These are phyloP conservation scores for Bombus balteatus DNA, from an alignment of 1,140 invertebrate genomes.

Conservation along the genomic window DNA sequence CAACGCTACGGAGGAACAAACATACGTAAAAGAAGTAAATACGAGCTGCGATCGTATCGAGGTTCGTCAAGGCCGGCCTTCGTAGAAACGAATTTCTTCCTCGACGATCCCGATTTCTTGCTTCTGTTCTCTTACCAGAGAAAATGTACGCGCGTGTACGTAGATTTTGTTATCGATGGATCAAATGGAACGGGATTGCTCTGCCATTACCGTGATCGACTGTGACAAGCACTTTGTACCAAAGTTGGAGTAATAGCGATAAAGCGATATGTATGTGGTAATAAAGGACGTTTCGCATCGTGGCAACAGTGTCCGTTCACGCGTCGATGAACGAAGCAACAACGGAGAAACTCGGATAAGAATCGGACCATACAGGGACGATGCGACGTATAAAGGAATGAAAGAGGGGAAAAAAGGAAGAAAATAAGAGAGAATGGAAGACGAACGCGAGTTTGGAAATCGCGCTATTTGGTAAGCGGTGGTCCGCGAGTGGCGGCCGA, in stretches of 20 bases:
- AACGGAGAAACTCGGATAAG: no score
- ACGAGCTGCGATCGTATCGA: neutral
- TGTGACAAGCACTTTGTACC: neutral
- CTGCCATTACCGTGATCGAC: neutral
- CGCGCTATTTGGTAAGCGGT: neutral
- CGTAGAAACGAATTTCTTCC: neutral
- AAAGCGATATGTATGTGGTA: neutral
- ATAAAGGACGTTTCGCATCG: neutral
- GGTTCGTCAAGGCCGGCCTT: neutral
- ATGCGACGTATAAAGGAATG: neutral
- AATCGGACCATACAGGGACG: neutral
- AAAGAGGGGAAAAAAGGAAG: neutral
- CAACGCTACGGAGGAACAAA: neutral
- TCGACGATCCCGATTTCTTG: neutral
- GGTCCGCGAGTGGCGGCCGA: slow-evolving; percentile 5
- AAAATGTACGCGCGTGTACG: neutral
- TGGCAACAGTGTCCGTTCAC: neutral
- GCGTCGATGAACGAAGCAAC: neutral
- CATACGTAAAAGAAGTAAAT: neutral
- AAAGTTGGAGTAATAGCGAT: neutral
- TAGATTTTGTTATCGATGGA: neutral
- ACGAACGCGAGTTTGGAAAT: neutral
- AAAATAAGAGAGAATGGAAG: neutral
- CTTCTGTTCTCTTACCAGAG: neutral
- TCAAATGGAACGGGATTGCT: neutral